These are phyloP conservation scores for Rhabdophis nuchalis DNA, from an alignment of 2,797 vertebrate genomes.

Conservation along the genomic window DNA sequence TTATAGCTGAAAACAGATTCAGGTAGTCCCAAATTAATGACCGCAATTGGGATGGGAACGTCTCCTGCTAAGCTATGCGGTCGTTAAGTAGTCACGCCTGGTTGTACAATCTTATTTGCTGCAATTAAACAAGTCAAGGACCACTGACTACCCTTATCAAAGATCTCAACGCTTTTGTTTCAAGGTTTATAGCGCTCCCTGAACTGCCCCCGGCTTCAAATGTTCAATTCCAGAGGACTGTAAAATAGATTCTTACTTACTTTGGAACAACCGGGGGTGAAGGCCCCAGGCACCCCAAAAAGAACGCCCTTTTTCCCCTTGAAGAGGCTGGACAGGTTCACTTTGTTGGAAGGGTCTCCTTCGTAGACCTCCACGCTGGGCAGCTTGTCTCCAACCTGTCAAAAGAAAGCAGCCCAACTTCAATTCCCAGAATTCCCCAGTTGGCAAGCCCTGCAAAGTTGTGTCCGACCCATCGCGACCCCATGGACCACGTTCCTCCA, in stretches of 20 bases:
- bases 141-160: neutral
- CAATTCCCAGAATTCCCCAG: neutral
- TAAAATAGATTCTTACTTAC: constrained; percentile 55
- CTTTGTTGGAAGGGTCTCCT: constrained; percentile 78
- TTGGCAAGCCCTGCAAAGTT: no score
- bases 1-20: no score
- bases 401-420: neutral
- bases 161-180: neutral
- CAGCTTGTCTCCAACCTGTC: constrained; percentile 79
- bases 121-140: no score
- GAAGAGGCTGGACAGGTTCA: constrained; percentile 81
- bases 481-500: no score
- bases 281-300: constrained; percentile 88
- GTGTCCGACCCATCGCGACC: no score
- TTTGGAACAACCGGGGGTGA: constrained; percentile 88
- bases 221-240: neutral
- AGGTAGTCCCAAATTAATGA: no score
- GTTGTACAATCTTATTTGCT: no score
- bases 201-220: neutral
- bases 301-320: constrained; percentile 85
- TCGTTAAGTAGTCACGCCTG: no score
- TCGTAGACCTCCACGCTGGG: constrained; percentile 83
- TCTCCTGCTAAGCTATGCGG: no score
- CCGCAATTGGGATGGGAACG: no score
- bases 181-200: no score